A percentile compares a stretch with the other conserved stretches of the same genome.
Evolutionary conservation across 2,113 vertebrate species (phyloP).

Genomic region (Microcebus jonahi): DNA sequence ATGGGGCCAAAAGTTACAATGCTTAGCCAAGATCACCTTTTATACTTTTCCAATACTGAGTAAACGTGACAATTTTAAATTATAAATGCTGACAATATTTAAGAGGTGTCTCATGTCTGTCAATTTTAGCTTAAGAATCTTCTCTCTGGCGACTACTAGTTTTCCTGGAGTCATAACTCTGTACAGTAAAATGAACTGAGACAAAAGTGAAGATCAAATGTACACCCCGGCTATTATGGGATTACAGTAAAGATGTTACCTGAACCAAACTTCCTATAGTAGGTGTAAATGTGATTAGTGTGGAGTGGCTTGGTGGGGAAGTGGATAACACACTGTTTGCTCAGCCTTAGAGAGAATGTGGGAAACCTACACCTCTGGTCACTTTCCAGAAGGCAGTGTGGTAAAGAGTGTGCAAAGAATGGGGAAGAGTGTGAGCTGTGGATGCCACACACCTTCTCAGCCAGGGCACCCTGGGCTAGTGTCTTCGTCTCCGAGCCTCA

Average conservation of each 20-base stretch:
- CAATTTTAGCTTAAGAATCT: conserved; percentile 81
- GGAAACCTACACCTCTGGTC: background rate
- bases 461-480: rapidly evolving
- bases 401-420: background rate
- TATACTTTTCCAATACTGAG: conserved; percentile 76
- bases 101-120: conserved; percentile 81
- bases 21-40: conserved; percentile 73
- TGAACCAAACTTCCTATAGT: background rate
- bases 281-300: background rate
- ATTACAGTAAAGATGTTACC: conserved; percentile 33
- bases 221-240: conserved; percentile 28
- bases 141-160: conserved; percentile 68
- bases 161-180: conserved; percentile 70
- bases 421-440: rapidly evolving
- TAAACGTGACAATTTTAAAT: conserved; percentile 78
- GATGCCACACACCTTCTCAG: rapidly evolving
- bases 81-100: conserved; percentile 77
- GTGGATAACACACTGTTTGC: background rate
- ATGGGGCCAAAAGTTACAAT: conserved; percentile 74
- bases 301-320: background rate
- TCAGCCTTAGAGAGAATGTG: background rate
- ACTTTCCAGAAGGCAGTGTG: background rate
- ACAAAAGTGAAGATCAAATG: conserved; percentile 66
- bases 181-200: conserved; percentile 67
- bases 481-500: background rate